phyloP scores from a whole-genome alignment of 2,888 invertebrate genomes.

The Desoria tigrina region DNA sequence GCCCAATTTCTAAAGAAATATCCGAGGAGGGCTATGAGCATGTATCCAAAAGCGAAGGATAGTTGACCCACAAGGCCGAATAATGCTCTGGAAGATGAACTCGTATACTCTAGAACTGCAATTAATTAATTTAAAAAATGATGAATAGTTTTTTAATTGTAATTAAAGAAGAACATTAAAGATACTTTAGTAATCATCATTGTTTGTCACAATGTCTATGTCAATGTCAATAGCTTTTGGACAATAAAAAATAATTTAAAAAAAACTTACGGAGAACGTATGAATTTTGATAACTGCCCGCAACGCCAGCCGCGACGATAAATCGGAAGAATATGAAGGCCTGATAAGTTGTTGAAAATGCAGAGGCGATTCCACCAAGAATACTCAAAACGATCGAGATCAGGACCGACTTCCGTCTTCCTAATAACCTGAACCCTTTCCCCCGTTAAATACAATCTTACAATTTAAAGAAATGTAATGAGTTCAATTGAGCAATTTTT shows the following conservation, averaged over 20 bases:
- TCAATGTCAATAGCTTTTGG: too few species aligned
- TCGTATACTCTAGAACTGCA: slow-evolving; percentile 41
- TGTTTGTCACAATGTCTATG: too few species aligned
- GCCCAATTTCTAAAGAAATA: slow-evolving; percentile 37
- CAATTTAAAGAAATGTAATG: neutral
- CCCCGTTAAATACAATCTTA: slow-evolving; percentile 5
- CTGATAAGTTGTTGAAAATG: slow-evolving; percentile 39
- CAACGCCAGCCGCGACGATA: slow-evolving; percentile 49
- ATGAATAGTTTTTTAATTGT: too few species aligned
- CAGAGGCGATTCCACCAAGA: slow-evolving; percentile 39
- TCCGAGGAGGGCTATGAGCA: slow-evolving; percentile 35
- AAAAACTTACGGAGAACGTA: slow-evolving; percentile 44
- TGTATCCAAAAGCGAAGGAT: slow-evolving; percentile 45
- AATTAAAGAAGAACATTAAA: too few species aligned
- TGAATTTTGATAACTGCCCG: slow-evolving; percentile 50
- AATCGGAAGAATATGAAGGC: slow-evolving; percentile 44
- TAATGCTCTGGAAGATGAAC: slow-evolving; percentile 28
- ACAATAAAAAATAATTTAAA: neutral
- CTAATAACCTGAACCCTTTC: slow-evolving; percentile 27
- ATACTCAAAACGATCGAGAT: slow-evolving; percentile 34
- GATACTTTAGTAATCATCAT: too few species aligned
- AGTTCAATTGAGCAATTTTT: too few species aligned
- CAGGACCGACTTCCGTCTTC: slow-evolving; percentile 44
- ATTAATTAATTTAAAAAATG: neutral
- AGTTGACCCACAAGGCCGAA: slow-evolving; percentile 38